phyloP scores from a whole-genome alignment of 2,113 vertebrate species.

The Pogona vitticeps region DNA sequence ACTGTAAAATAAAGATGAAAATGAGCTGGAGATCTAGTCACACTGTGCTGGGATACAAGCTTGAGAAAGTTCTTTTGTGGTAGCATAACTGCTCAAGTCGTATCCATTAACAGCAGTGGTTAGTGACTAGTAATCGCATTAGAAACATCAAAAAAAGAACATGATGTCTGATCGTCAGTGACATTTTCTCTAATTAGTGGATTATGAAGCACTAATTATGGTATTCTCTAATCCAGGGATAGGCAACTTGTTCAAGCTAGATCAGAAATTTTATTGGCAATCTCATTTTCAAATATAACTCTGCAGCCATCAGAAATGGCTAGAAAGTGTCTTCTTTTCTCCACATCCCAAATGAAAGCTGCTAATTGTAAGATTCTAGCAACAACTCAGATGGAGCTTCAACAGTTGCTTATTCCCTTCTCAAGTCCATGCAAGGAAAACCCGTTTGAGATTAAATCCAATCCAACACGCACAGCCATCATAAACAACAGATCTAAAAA shows the following conservation, averaged over 20 bases:
- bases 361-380: background rate
- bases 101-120: conserved; percentile 26
- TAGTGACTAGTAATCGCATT: conserved; percentile 33
- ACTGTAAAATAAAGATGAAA: conserved; percentile 21
- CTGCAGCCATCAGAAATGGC: background rate
- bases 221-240: conserved; percentile 23
- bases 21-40: conserved; percentile 10
- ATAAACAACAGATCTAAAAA: conserved; percentile 44
- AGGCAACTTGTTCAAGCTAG: conserved; percentile 1
- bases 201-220: conserved; percentile 47
- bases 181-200: conserved; percentile 10
- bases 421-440: conserved; percentile 68
- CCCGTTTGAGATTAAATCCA: conserved; percentile 38
- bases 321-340: background rate
- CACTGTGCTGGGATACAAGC: conserved; percentile 43
- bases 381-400: background rate
- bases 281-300: background rate
- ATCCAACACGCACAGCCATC: conserved; percentile 39
- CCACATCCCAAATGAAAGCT: background rate
- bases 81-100: conserved; percentile 34
- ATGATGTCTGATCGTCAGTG: background rate
- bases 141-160: conserved; percentile 39
- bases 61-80: conserved; percentile 30
- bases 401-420: conserved; percentile 33
- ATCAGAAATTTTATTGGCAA: background rate